Conservation (phyloP, 2,113 vertebrate species). For the Sclerurus mexicanus region DNA sequence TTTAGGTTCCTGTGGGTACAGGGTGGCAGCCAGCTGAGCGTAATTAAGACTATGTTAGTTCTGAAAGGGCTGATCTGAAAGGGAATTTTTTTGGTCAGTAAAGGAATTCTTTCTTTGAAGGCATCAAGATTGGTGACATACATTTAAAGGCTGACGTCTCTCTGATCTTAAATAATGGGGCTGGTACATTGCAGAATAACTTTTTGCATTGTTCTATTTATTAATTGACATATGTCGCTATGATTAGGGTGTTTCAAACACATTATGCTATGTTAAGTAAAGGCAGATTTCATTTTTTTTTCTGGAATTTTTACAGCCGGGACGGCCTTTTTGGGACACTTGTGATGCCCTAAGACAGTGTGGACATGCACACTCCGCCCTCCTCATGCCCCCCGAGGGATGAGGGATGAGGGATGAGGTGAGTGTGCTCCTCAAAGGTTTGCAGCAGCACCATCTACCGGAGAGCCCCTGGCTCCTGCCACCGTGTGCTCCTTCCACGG, state of each 20-base stretch:
- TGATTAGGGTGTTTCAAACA: neutral
- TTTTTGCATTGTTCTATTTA: neutral
- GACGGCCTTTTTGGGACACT: neutral
- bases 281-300: neutral
- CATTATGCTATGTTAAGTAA: neutral
- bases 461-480: neutral
- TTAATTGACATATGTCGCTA: neutral
- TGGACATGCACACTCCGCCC: accelerated
- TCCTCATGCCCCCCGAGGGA: accelerated
- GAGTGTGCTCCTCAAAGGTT: neutral
- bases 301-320: neutral
- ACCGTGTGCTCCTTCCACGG: accelerated
- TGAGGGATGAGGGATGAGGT: neutral
- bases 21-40: neutral
- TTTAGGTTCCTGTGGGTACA: neutral
- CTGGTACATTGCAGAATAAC: neutral
- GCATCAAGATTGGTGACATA: neutral
- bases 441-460: conserved; percentile 64
- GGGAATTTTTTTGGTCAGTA: neutral
- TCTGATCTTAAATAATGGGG: neutral
- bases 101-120: neutral
- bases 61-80: neutral
- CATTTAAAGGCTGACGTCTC: neutral
- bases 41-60: neutral
- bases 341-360: neutral